phyloP scores from a whole-genome alignment of 1,140 invertebrate species.

The Danaus plexippus region DNA sequence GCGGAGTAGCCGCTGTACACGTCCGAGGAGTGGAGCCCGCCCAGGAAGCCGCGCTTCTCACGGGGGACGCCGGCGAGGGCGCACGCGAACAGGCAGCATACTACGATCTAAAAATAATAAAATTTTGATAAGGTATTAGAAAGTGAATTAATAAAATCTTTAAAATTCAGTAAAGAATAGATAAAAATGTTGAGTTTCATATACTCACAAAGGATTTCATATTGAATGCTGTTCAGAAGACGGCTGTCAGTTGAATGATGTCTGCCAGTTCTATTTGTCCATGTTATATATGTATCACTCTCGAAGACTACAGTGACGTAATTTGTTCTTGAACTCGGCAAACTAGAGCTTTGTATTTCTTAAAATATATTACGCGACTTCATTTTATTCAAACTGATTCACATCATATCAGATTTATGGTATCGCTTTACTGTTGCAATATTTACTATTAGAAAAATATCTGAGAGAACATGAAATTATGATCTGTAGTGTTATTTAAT shows the following conservation, averaged over 20 bases:
- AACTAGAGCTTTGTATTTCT: too few relatives aligned
- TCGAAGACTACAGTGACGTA: too few relatives aligned
- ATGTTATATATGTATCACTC: too few relatives aligned
- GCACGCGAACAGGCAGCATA: conserved; percentile 16
- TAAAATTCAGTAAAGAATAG: background rate
- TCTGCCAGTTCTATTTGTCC: too few relatives aligned
- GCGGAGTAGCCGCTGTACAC: conserved; percentile 14
- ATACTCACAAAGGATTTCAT: conserved; percentile 23
- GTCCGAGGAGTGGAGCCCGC: conserved; percentile 4
- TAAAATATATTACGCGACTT: too few relatives aligned
- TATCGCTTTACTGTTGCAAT: too few relatives aligned
- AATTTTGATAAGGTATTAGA: background rate
- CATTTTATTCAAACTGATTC: too few relatives aligned
- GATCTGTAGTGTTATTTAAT: too few relatives aligned
- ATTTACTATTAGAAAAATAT: too few relatives aligned
- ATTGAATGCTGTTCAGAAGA: conserved; percentile 6
- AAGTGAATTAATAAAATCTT: background rate
- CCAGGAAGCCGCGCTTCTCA: conserved; percentile 18
- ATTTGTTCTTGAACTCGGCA: too few relatives aligned
- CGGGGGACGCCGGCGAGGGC: conserved; percentile 12
- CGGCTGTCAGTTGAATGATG: conserved; percentile 7
- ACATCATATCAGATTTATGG: too few relatives aligned
- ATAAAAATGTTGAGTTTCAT: background rate
- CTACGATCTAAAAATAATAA: conserved; percentile 11
- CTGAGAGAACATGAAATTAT: too few relatives aligned